These are phyloP conservation scores for Brenthis ino DNA, from an alignment of 2,888 invertebrate species.

Conservation along the genomic window DNA sequence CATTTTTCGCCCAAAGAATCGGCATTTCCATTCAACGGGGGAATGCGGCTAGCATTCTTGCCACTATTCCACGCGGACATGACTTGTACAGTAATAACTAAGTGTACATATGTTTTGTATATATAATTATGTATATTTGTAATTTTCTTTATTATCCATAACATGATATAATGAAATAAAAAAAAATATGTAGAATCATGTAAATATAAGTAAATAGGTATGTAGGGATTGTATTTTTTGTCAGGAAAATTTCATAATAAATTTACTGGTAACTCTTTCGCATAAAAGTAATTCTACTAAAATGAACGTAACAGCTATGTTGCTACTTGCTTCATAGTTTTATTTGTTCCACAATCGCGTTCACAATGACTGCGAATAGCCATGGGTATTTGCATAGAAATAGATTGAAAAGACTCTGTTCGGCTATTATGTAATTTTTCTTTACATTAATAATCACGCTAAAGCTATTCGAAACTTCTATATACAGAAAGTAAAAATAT, in stretches of 20 bases:
- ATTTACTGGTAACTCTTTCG: constrained; percentile 1
- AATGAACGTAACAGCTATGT: constrained; percentile 4
- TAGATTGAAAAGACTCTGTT: constrained; percentile 18
- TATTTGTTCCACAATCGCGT: constrained; percentile 27
- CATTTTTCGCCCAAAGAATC: too few species aligned
- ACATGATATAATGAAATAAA: too few species aligned
- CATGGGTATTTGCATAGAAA: constrained; percentile 28
- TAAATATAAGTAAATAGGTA: too few species aligned
- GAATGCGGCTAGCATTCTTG: too few species aligned
- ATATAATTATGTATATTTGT: too few species aligned
- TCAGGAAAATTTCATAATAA: constrained; percentile 5
- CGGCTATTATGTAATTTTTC: constrained; percentile 18
- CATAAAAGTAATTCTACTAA: constrained; percentile 1
- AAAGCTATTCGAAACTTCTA: constrained; percentile 7
- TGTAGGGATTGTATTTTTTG: neutral
- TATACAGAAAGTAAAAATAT: too few species aligned
- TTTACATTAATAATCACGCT: constrained; percentile 15
- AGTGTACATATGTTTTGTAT: too few species aligned
- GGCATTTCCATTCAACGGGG: too few species aligned
- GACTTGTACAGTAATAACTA: too few species aligned
- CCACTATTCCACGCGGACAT: too few species aligned
- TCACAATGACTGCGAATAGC: constrained; percentile 23
- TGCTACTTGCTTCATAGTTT: constrained; percentile 15
- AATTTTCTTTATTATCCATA: too few species aligned
- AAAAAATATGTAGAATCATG: neutral